Evolutionary conservation across 2,888 invertebrate genomes (phyloP), one percentile per base, ranked within the genome.

Genomic region (Chrysomela aeneicollis): DNA sequence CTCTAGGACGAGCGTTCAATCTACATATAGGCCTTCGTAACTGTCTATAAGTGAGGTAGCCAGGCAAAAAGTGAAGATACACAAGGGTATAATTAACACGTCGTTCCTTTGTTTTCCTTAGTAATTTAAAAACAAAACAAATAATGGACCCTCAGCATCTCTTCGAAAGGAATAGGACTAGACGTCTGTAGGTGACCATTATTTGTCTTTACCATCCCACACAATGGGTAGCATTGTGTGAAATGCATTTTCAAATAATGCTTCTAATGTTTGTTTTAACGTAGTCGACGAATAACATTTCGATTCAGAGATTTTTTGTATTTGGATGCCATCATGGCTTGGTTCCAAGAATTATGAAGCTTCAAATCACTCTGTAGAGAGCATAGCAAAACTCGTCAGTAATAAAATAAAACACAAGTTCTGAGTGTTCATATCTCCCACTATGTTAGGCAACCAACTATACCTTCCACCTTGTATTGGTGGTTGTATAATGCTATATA

Each of bases 51-150:
- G 42, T 42, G 42, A 42, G 42, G 42, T 42, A 35, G 35, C 35
- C 8, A 12, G 12, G 10, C 35, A 10, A 35, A 6, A 6, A 35
- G 35, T 10, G 9, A 35, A 35, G 35, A 10, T 35, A 35, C 12
- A 35, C 35, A 49, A 59, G 54, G 63, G 63, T 63, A 59, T 53
- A 47, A 63, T 63, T 63, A 63, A 49, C 63, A 63, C 63, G 49
- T 63, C 47, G 52, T 42, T 63, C 53, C 63, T 63, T 63, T 63
- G 52, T 63, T 63, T 63, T 52, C 52, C 47, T 59, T 30, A 52
- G 59, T 15, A 42, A 42, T 42, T 42, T 42, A 15, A 12, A 3
- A 42, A 42, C 15, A 58, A 53, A 59, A 37, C 51, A 59, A 63
- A 59, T 53, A 63, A 63, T 53, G 15, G 10, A 35, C 35, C 63